A percentile compares a stretch with the other conserved stretches of the same genome.
Conservation (phyloP, 2,888 invertebrate species). For the Drosophila anomelani region DNA sequence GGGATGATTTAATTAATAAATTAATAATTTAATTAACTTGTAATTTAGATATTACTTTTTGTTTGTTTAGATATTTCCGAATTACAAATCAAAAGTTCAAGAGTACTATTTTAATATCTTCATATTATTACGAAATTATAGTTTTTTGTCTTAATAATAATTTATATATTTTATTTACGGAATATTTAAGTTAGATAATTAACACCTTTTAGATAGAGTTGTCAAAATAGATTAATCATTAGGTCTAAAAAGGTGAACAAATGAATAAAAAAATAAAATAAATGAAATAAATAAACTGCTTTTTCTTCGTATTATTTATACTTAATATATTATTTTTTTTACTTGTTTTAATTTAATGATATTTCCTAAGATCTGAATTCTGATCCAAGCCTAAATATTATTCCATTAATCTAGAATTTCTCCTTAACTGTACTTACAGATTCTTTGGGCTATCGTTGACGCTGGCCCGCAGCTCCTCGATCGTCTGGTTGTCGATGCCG, state of each 20-base stretch:
- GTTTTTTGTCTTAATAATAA: neutral
- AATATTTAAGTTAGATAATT: too few species aligned
- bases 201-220: neutral
- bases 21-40: too few species aligned
- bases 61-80: neutral
- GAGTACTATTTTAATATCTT: neutral
- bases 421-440: constrained; percentile 74
- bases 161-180: too few species aligned
- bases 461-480: constrained; percentile 74
- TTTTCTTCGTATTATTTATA: neutral
- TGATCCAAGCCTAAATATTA: too few species aligned
- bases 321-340: too few species aligned
- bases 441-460: constrained; percentile 82
- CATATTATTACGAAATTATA: neutral
- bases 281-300: neutral
- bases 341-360: neutral
- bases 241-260: neutral
- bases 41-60: neutral
- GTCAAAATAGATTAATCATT: neutral
- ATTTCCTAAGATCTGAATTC: neutral
- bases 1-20: neutral
- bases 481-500: constrained; percentile 79
- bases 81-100: neutral
- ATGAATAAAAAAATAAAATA: too few species aligned
- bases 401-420: too few species aligned